Base-by-base conservation (phyloP, 2,888 invertebrate species). In the Saturnia japonica region DNA sequence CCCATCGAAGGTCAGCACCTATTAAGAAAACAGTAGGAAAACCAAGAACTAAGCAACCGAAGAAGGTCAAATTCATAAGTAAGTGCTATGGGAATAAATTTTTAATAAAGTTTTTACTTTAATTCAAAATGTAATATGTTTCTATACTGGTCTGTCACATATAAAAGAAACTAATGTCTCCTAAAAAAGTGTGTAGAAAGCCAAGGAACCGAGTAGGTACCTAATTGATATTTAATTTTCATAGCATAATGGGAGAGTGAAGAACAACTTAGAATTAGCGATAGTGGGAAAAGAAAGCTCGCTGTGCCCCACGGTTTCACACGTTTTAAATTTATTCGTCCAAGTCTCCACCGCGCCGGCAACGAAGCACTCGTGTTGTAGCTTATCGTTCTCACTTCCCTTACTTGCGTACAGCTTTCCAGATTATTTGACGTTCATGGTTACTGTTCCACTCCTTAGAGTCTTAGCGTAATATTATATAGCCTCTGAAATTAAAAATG, bases 11-110 rank as follows among this genome's bases (percentile, higher is more conserved):
- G 79, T 88, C 96, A 88, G 96, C 95, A 87, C 97, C 95, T 74
- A 95, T 96, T 88, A 97, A 97, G 95, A 97, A 97, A 94, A 96
- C 96, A 76, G 96, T 96, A 93, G 96, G 96, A 80, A 95, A 95
- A 85, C 97, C 97, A 89, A 96, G 97, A 87, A 97, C 97, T 82
- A 97, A 97, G 94, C 97, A 97, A 91, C 97, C 97, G 76, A 97
- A 97, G 95, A 97, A 97, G 95, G 97, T 97, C 76, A 97, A 97
- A 95, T 97, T 97, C 88, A 97, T 97, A 94, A 97, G 97, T 97
- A 95, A 97, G 97, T 97, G 95, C 76, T 12, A 43, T n/a, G 40
- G 11, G 9, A 14, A 28, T 66, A n/a, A n/a, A 51, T 43, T 40
- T 54, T 42, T 16, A 66, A 34, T 8, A 16, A 16, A 25, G 34